phyloP scores from a whole-genome alignment of 2,113 vertebrate species.

The Spizaetus ornatus region DNA sequence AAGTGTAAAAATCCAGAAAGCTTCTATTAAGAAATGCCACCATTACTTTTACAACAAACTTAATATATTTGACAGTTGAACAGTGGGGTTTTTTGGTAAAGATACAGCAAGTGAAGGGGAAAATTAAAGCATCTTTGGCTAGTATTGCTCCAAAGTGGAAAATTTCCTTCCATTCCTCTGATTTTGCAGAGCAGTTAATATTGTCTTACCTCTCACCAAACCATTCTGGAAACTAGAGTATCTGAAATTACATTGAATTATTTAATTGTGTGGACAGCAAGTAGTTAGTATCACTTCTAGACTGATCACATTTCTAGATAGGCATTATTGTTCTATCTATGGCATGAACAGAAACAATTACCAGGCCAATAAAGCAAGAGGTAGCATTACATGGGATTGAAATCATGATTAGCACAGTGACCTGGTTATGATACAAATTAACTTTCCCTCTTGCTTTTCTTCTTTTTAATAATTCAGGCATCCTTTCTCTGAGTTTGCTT shows the following conservation, averaged over 20 bases:
- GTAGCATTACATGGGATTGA: constrained; percentile 79
- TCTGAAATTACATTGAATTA: constrained; percentile 96
- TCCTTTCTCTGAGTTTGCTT: constrained; percentile 11
- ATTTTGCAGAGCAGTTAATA: constrained; percentile 32
- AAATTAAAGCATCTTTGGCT: not conserved
- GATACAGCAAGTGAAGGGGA: not conserved
- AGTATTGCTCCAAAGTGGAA: not conserved
- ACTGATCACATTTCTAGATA: constrained; percentile 85
- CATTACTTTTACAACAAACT: not conserved
- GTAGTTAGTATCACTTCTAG: constrained; percentile 84
- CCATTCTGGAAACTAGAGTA: constrained; percentile 76
- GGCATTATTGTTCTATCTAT: constrained; percentile 77
- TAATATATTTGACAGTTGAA: not conserved
- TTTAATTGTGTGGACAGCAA: constrained; percentile 85
- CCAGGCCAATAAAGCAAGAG: constrained; percentile 72
- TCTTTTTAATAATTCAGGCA: constrained; percentile 80
- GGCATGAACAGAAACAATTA: constrained; percentile 86
- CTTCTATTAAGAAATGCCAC: not conserved
- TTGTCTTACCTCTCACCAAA: constrained; percentile 62
- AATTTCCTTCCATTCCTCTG: not conserved
- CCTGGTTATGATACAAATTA: constrained; percentile 84
- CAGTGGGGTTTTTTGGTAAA: not conserved
- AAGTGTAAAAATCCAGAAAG: not conserved
- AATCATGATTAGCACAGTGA: constrained; percentile 75
- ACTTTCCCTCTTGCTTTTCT: constrained; percentile 59